Evolutionary conservation across 1,140 invertebrate species (phyloP).

Genomic region (Dinothrombium tinctorium): DNA sequence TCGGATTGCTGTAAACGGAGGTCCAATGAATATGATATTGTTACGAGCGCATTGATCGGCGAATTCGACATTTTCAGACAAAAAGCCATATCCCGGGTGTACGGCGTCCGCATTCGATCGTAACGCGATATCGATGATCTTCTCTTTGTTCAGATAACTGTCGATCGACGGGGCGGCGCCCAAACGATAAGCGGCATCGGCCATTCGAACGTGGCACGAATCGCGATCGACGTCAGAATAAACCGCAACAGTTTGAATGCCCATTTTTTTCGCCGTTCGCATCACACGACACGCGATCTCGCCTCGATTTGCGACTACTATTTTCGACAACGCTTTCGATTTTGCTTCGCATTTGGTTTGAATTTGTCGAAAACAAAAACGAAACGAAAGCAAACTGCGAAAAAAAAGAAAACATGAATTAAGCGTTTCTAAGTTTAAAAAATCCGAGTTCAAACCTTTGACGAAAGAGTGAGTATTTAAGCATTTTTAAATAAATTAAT

Average conservation of each 20-base stretch:
- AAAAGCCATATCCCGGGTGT: conserved; percentile 78
- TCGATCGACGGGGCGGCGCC: conserved; percentile 58
- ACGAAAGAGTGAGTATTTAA: too few species aligned
- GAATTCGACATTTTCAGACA: conserved; percentile 79
- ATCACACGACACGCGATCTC: conserved; percentile 90
- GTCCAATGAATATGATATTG: conserved; percentile 70
- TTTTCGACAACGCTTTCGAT: conserved; percentile 2
- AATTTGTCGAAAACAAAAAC: too few species aligned
- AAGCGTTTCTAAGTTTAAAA: too few species aligned
- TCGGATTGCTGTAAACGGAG: conserved; percentile 68
- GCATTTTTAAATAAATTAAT: too few species aligned
- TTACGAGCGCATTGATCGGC: conserved; percentile 48
- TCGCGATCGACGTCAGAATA: conserved; percentile 72
- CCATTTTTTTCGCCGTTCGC: conserved; percentile 61
- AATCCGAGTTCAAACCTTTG: too few species aligned
- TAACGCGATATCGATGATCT: conserved; percentile 62
- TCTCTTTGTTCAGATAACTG: conserved; percentile 67
- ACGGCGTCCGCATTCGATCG: conserved; percentile 57
- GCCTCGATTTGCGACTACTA: conserved; percentile 84
- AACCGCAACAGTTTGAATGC: conserved; percentile 76
- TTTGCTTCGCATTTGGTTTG: too few species aligned
- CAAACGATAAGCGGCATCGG: conserved; percentile 31
- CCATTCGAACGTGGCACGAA: conserved; percentile 27
- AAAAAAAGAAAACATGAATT: too few species aligned
- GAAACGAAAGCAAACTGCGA: too few species aligned